phyloP scores from a whole-genome alignment of 2,113 vertebrate species.

The Xenopus tropicalis region UCB_Xtro_10.0 CM004446.2:93547501-93548000 shows the following conservation, averaged over 20 bases:
- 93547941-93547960: too few relatives aligned
- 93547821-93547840: too few relatives aligned
- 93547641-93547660: background rate
- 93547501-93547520: background rate
- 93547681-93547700: background rate
- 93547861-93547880: background rate
- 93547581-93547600: background rate
- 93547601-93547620: conserved; percentile 1
- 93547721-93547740: too few relatives aligned
- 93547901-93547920: too few relatives aligned
- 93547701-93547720: too few relatives aligned
- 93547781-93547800: too few relatives aligned
- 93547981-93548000: too few relatives aligned
- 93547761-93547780: too few relatives aligned
- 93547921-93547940: too few relatives aligned
- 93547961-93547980: too few relatives aligned
- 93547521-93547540: background rate
- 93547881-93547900: background rate
- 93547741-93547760: too few relatives aligned
- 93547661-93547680: background rate
- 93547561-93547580: background rate
- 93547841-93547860: background rate
- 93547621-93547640: background rate
- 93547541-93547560: background rate
- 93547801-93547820: too few relatives aligned